Evolutionary conservation across 1,140 invertebrate species (phyloP).

Genomic region (Samia ricini): DNA sequence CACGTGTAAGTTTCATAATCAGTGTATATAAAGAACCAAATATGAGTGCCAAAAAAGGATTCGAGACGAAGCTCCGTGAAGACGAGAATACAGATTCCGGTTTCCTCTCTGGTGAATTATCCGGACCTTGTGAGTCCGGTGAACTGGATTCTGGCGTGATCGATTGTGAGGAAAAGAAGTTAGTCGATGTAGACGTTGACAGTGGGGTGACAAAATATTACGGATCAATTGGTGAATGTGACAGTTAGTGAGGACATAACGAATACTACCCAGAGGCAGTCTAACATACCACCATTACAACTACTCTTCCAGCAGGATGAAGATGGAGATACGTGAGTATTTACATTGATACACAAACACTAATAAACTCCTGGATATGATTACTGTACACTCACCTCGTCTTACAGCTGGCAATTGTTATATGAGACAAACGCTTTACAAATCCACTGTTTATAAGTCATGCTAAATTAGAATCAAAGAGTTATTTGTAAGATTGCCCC

Average conservation of each 20-base stretch:
- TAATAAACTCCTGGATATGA: too few relatives aligned
- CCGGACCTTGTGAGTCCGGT: slow-evolving; percentile 39
- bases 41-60: slow-evolving; percentile 67
- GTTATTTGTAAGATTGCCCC: too few relatives aligned
- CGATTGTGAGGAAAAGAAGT: slow-evolving; percentile 4
- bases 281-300: slow-evolving; percentile 45
- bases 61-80: slow-evolving; percentile 52
- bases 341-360: background rate
- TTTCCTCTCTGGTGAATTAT: slow-evolving; percentile 31
- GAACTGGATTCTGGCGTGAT: slow-evolving; percentile 16
- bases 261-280: background rate
- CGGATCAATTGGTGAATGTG: slow-evolving; percentile 13
- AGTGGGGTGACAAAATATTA: slow-evolving; percentile 17
- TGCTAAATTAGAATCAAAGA: too few relatives aligned
- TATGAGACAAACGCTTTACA: too few relatives aligned
- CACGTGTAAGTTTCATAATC: background rate
- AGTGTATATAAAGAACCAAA: slow-evolving; percentile 28
- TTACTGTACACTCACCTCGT: background rate
- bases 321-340: slow-evolving; percentile 84
- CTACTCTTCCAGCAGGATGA: slow-evolving; percentile 80
- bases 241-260: background rate
- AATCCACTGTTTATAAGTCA: too few relatives aligned
- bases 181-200: slow-evolving; percentile 15
- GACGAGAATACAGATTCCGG: slow-evolving; percentile 57
- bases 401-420: too few relatives aligned